These are phyloP conservation scores for Cliona cf. orientalis DNA, from an alignment of 37 sponge, comb jelly and placozoan species.

Conservation along the genomic window DNA sequence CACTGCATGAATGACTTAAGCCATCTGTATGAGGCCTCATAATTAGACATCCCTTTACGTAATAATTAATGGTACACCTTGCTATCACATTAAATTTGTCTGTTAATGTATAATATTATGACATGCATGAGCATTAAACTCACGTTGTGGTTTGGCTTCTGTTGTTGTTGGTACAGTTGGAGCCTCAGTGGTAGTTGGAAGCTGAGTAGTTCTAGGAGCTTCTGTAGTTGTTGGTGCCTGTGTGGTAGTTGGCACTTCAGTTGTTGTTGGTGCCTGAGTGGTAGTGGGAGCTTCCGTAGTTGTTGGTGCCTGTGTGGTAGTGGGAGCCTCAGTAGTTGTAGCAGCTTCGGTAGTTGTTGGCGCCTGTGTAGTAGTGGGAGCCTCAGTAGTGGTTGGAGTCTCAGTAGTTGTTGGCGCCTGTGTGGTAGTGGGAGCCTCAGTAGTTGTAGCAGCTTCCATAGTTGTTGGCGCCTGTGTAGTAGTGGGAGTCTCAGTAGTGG, in stretches of 20 bases:
- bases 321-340: neutral
- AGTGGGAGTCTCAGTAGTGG: neutral
- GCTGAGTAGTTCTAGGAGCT: neutral
- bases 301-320: neutral
- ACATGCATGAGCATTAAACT: too few relatives aligned
- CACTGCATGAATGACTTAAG: too few relatives aligned
- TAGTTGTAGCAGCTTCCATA: too few relatives aligned
- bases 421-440: neutral
- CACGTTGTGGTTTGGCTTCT: too few relatives aligned
- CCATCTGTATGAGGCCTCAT: too few relatives aligned
- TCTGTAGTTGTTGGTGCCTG: neutral
- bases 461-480: too few relatives aligned
- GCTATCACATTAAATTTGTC: too few relatives aligned
- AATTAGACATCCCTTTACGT: too few relatives aligned
- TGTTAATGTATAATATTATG: too few relatives aligned
- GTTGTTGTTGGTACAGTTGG: neutral
- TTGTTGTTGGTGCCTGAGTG: neutral
- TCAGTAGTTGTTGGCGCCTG: neutral
- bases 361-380: too few relatives aligned
- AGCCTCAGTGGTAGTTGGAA: neutral
- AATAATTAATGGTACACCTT: too few relatives aligned
- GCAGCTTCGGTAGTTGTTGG: too few relatives aligned
- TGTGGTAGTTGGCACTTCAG: neutral
- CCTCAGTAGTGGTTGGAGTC: neutral
- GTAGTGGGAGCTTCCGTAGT: constrained; percentile 1